Base-by-base conservation (phyloP, 2,888 invertebrate species). In the Rambutsinella grinnellia region DNA sequence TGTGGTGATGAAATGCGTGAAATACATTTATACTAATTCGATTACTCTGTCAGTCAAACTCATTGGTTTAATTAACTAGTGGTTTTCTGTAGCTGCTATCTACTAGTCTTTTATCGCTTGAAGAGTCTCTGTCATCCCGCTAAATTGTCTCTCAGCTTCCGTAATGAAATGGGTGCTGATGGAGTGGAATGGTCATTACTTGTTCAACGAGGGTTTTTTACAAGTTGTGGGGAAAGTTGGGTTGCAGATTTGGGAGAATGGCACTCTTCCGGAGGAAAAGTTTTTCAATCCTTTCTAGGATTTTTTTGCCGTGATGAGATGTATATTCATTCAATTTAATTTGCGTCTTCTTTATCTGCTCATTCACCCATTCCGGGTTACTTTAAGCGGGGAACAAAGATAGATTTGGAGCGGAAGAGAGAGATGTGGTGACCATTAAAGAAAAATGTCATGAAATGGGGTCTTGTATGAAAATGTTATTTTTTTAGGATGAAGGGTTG, bases 31-130 rank as follows among this genome's bases (percentile, higher is more conserved):
- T 27, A 19, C 21, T 53, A 63, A 28, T 63, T 51, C 17, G 53
- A 53, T 63, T 63, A 53, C 28, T 53, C 53, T 53, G 63, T 28
- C 53, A 28, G 26, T 36, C 15, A 10, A 44, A 26, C 62, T 27
- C 28, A 47, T 36, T 53, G 21, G 19, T 27, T 53, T 53, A 54
- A 54, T 54, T 54, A 63, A 63, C 28, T 63, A 53, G 63, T 53
- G 53, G 21, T 19, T 63, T 19, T 23, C 3, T 19, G 21, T 27
- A 17, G 56, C n/a, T n/a, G n/a, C n/a, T n/a, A n/a, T n/a, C n/a
- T n/a, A n/a, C n/a, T n/a, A n/a, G n/a, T n/a, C n/a, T n/a, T n/a
- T n/a, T n/a, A n/a, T n/a, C n/a, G n/a, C n/a, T n/a, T n/a, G n/a
- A n/a, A n/a, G n/a, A n/a, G n/a, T n/a, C n/a, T n/a, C n/a, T n/a